Conservation (phyloP, 2,888 invertebrate species). For the Erebia ligea region DNA sequence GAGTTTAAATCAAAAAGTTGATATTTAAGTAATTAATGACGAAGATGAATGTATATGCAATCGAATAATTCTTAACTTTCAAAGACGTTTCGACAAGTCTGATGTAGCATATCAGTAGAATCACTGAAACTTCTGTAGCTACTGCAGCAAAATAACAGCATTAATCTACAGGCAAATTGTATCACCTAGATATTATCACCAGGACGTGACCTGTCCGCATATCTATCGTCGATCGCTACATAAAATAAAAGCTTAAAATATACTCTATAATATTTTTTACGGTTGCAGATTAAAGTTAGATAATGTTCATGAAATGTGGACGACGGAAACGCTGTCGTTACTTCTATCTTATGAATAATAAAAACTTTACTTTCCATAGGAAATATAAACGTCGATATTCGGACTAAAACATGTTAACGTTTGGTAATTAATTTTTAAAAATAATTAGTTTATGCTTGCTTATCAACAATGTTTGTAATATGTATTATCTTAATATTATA, state of each 20-base stretch:
- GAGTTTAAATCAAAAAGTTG: no score
- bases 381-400: slow-evolving; percentile 15
- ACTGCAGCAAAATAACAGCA: no score
- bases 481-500: neutral
- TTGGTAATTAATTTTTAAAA: slow-evolving; percentile 1
- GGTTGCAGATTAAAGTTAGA: slow-evolving; percentile 1
- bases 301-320: slow-evolving; percentile 1
- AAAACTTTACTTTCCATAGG: slow-evolving; percentile 20
- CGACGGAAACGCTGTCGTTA: slow-evolving; percentile 19
- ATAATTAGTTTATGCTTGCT: neutral
- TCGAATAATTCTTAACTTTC: neutral
- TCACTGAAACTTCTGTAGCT: no score
- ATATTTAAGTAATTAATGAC: no score
- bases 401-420: neutral
- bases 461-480: neutral
- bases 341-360: slow-evolving; percentile 19
- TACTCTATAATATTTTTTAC: neutral
- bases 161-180: neutral
- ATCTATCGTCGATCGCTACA: neutral
- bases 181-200: neutral
- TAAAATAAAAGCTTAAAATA: neutral
- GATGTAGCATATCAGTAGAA: no score
- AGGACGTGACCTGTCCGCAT: neutral
- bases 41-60: no score
- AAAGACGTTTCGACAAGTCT: neutral